A percentile compares a stretch with the other conserved stretches of the same genome.
Conservation (phyloP, 2,888 invertebrate species). For the Hypercompe scribonia region DNA sequence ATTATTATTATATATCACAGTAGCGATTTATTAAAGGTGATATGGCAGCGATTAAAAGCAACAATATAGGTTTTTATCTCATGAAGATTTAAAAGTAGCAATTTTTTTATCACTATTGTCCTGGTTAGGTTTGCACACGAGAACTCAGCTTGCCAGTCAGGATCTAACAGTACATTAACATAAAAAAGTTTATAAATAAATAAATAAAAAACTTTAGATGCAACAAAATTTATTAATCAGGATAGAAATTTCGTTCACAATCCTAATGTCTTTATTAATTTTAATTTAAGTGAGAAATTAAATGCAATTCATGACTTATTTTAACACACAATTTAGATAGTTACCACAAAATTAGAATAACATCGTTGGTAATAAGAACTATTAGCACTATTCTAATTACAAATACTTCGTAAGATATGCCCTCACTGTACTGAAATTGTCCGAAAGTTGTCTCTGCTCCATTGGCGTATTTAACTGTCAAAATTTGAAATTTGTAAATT, state of each 20-base stretch:
- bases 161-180: background rate
- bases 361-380: conserved; percentile 16
- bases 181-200: background rate
- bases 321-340: conserved; percentile 33
- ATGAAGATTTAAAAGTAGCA: too few relatives aligned
- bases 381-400: background rate
- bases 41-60: too few relatives aligned
- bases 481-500: background rate
- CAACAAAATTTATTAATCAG: conserved; percentile 40
- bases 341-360: conserved; percentile 22
- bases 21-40: too few relatives aligned
- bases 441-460: background rate
- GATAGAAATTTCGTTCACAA: conserved; percentile 44
- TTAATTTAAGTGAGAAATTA: conserved; percentile 44
- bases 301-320: conserved; percentile 50
- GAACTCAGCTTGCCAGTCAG: too few relatives aligned
- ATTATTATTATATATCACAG: too few relatives aligned
- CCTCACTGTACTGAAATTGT: background rate
- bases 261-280: conserved; percentile 44
- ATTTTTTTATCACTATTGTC: too few relatives aligned
- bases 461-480: background rate
- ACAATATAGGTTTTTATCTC: too few relatives aligned
- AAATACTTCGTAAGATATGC: background rate
- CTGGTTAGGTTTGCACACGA: too few relatives aligned
- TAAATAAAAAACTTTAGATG: conserved; percentile 21